Base-by-base conservation (phyloP, 2,113 vertebrate species). In the Daubentonia madagascariensis region DNA sequence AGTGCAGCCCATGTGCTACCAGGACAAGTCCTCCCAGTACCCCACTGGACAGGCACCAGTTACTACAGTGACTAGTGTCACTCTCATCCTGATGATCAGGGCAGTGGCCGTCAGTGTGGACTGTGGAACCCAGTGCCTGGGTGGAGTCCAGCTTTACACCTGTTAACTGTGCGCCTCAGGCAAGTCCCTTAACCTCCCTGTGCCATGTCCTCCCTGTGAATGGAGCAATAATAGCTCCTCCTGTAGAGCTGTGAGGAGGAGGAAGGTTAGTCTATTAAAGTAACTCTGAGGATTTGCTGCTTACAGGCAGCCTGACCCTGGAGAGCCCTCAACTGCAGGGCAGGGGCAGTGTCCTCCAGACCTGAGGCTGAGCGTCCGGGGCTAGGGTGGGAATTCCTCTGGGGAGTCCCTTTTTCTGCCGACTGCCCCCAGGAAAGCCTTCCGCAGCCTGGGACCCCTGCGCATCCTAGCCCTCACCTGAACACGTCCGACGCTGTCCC, bases 401-500 rank as follows among this genome's bases (percentile, higher is more conserved):
- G n/a, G 61, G 11, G 17, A 70, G 73, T 43, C 40, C 32, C 28
- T 50, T 30, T 43, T 57, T 84, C 22, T 52, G 63, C 57, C 78
- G 54, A 68, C 48, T 6, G 32, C 1, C 5, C 43, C 65, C 37
- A 75, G 28, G 20, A 87, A 70, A 35, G 37, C 35, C 50, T 35
- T 54, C 48, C 32, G 1, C 8, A 87, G 65, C 20, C 73, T 37
- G 25, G 48, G 3, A 6, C 18, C n/a, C 75, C 10, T 45, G 30
- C 79, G 1, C 1, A 0, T 70, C n/a, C 70, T 40, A 43, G 23
- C n/a, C 23, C 92, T 96, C 96, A 99, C 99, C 99, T 99, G 98
- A 99, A 99, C 75, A 99, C 98, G 14, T 99, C 99, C 0, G 99
- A 99, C 4, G 99, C 99, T 11, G 99, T 99, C 65, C 99, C 99